Conservation (phyloP, 2,888 invertebrate genomes). For the Dorcus parallelipipedus region DNA sequence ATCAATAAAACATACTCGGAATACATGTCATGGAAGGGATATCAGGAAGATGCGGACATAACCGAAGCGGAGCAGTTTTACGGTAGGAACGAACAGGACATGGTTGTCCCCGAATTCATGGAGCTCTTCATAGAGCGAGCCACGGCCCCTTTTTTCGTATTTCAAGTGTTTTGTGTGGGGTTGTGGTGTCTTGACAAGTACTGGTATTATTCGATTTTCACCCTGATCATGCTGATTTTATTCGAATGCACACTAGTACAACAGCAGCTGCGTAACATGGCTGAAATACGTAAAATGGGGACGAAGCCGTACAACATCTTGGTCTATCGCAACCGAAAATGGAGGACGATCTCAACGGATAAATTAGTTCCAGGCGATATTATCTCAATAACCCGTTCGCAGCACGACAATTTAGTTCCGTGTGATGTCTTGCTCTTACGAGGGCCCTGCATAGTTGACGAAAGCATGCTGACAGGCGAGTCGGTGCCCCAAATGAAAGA, state of each 20-base stretch:
- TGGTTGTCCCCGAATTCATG: constrained; percentile 94
- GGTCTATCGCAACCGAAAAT: constrained; percentile 86
- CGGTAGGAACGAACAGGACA: constrained; percentile 83
- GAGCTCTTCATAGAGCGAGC: constrained; percentile 97
- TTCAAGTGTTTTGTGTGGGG: constrained; percentile 98
- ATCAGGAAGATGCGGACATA: constrained; percentile 77
- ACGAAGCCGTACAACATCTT: constrained; percentile 91
- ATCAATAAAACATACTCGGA: constrained; percentile 65
- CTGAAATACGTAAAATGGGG: constrained; percentile 98
- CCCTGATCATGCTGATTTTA: constrained; percentile 90
- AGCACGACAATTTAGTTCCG: constrained; percentile 89
- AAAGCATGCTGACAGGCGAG: constrained; percentile 96
- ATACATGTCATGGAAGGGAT: constrained; percentile 84
- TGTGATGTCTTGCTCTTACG: constrained; percentile 92
- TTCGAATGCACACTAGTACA: constrained; percentile 95
- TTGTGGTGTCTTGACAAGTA: constrained; percentile 99
- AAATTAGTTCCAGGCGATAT: constrained; percentile 95
- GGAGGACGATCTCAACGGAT: constrained; percentile 82
- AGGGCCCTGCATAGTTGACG: constrained; percentile 97
- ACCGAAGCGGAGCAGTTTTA: constrained; percentile 73
- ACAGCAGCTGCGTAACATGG: constrained; percentile 96
- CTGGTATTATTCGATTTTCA: constrained; percentile 97
- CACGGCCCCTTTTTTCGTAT: constrained; percentile 99
- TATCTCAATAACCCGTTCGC: constrained; percentile 86
- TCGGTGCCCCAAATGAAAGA: constrained; percentile 99